These are phyloP conservation scores for Siphamia tubifer DNA, from an alignment of 2,113 vertebrate species.

Conservation along the genomic window DNA sequence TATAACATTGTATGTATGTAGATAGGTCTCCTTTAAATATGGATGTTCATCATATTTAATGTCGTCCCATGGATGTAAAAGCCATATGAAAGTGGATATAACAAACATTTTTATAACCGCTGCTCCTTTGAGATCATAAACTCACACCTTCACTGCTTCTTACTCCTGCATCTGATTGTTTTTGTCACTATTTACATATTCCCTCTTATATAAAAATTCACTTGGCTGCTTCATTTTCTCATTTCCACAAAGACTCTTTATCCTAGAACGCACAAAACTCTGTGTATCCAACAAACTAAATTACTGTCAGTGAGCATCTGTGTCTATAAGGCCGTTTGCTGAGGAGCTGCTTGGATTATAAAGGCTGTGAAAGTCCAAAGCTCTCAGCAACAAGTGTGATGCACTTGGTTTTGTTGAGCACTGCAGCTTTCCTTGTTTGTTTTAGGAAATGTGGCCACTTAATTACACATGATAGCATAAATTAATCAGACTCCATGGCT, in stretches of 20 bases:
- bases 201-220: not conserved
- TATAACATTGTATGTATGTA: too few species aligned
- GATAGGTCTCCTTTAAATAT: too few species aligned
- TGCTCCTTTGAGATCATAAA: too few species aligned
- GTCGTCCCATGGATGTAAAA: too few species aligned
- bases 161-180: not conserved
- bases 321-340: not conserved
- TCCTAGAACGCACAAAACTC: not conserved
- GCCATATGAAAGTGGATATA: too few species aligned
- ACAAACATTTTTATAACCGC: too few species aligned
- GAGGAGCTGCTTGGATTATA: not conserved
- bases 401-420: too few species aligned
- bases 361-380: not conserved
- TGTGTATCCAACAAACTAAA: not conserved
- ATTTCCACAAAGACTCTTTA: slow-evolving; percentile 11
- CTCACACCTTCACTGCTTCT: not conserved
- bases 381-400: not conserved
- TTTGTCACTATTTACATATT: not conserved
- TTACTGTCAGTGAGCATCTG: slow-evolving; percentile 18
- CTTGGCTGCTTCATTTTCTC: not conserved
- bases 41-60: too few species aligned
- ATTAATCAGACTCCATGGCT: not conserved
- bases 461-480: not conserved
- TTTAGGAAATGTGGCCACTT: not conserved
- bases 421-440: slow-evolving; percentile 28